Evolutionary conservation across 2,113 vertebrate genomes (phyloP), one percentile per base, ranked within the genome.

Genomic region (Talpa occidentalis): DNA sequence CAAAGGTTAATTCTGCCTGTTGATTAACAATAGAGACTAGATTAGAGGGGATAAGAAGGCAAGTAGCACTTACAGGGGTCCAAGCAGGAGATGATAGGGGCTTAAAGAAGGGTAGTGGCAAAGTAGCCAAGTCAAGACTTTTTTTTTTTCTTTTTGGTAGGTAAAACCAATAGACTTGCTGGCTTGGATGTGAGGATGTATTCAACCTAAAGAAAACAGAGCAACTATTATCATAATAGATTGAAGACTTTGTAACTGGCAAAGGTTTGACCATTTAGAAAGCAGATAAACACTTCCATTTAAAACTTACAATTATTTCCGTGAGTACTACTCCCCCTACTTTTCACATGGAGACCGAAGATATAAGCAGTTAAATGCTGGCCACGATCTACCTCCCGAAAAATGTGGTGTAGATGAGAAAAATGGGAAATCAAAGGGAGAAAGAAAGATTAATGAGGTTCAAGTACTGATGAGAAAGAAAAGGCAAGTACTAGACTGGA

Each of bases 51-150:
- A 14, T 7, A 72, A 77, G 19, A 88, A 78, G 47, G 12, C 19
- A 76, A 73, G 47, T 12, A 56, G 24, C 26, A 81, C 60, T 79
- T 62, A 82, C 40, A 24, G 10, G 21, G 30, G 24, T 56, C 49
- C 79, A 81, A 82, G 37, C 28, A 81, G 91, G 16, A 89, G 69
- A 69, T 3, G 49, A 78, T 0, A 77, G 28, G 1, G 40, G 47
- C 28, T 90, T 47, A 22, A 14, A 56, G 56, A 16, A 84, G 35
- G 35, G 49, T 40, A 22, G 56, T 32, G 2, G 47, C 72, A 86
- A 52, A 90, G 37, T 16, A 64, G 54, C 49, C 89, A 78, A 94
- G 74, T 70, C 19, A 88, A 83, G 66, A 64, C 72, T 76, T 66
- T 59, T 70, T 69, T 66, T 66, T 49, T 49, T n/a, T n/a, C n/a